Conservation (phyloP, 30 jellyfish, hydroid and myxozoan genomes). For the Hydractinia echinata region DNA sequence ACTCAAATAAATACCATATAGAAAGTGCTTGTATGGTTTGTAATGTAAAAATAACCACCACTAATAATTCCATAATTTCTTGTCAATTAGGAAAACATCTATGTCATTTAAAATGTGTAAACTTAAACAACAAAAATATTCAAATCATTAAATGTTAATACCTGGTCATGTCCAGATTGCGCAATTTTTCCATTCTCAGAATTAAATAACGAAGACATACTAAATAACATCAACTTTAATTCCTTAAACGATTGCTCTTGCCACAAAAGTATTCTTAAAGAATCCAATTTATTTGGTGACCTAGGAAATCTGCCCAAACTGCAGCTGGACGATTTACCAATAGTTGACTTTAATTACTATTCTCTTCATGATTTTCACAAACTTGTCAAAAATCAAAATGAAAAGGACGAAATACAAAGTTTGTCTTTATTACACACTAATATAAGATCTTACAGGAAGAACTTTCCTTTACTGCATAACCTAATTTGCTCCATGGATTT, state of each 20-base stretch:
- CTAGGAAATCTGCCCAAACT: conserved; percentile 2
- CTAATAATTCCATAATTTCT: background rate
- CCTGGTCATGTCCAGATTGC: background rate
- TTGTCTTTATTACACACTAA: no score
- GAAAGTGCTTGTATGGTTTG: background rate
- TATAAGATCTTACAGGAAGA: no score
- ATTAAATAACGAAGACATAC: no score
- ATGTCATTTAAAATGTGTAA: background rate
- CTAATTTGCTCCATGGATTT: no score
- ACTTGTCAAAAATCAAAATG: no score
- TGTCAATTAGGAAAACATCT: background rate
- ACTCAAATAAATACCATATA: background rate
- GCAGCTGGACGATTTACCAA: background rate
- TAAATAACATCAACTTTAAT: no score
- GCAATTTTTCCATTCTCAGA: background rate
- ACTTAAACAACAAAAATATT: background rate
- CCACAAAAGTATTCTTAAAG: background rate
- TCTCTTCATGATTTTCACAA: background rate
- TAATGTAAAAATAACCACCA: background rate
- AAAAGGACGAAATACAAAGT: background rate
- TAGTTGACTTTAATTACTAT: background rate
- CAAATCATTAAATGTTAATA: background rate
- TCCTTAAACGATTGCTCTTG: background rate
- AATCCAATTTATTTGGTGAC: no score
- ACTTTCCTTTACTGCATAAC: no score